Evolutionary conservation across 1,140 invertebrate species (phyloP).

Genomic region (Hermatobates lingyangjiaoensis): DNA sequence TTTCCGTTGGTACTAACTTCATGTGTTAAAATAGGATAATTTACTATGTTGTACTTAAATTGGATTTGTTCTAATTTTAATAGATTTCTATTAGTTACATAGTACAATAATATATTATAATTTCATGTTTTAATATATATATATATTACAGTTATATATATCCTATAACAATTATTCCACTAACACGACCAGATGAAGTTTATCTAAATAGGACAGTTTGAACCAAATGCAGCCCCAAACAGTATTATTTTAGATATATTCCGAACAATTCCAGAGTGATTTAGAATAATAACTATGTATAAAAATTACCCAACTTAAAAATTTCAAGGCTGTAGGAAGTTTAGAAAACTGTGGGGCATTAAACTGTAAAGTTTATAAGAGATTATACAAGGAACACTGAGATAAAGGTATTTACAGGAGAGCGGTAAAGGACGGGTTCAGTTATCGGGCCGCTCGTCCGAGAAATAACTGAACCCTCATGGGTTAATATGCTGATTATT

Average conservation of each 20-base stretch:
- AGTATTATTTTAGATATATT: neutral
- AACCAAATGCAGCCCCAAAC: too few relatives aligned
- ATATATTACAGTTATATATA: too few relatives aligned
- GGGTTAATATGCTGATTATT: constrained; percentile 20
- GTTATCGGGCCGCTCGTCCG: constrained; percentile 3
- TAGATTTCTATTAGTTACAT: too few relatives aligned
- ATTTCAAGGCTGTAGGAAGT: neutral
- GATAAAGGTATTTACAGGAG: neutral
- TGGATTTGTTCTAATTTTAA: too few relatives aligned
- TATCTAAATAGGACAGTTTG: too few relatives aligned
- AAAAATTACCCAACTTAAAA: neutral
- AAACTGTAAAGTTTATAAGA: neutral
- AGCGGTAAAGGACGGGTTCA: neutral
- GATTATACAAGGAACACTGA: neutral
- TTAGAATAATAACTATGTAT: neutral
- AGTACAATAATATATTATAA: too few relatives aligned
- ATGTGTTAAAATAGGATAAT: too few relatives aligned
- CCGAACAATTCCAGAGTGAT: neutral
- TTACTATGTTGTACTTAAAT: too few relatives aligned
- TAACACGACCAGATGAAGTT: too few relatives aligned
- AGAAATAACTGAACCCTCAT: constrained; percentile 19
- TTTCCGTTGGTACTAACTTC: too few relatives aligned
- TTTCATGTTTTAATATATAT: too few relatives aligned
- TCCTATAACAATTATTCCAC: too few relatives aligned
- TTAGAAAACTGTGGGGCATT: neutral